phyloP scores from a whole-genome alignment of 2,888 invertebrate genomes.

The Drosophila austrosaltans region DNA sequence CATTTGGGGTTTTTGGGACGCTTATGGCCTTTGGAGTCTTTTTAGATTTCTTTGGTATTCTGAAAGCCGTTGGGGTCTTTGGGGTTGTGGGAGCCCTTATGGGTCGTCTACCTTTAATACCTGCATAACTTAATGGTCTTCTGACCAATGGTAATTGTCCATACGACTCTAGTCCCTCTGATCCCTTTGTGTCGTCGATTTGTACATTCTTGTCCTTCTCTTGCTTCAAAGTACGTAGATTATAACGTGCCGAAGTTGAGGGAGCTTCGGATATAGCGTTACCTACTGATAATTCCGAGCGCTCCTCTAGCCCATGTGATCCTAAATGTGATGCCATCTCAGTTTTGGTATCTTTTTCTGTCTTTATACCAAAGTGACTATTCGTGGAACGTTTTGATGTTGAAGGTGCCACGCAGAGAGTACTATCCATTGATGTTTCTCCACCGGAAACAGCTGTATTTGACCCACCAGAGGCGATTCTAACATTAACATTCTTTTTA shows the following conservation, averaged over 20 bases:
- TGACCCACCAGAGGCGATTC: background rate
- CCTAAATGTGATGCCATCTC: background rate
- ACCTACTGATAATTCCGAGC: background rate
- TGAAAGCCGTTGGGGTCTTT: background rate
- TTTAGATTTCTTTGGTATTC: background rate
- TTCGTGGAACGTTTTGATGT: background rate
- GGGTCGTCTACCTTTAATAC: background rate
- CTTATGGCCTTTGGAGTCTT: background rate
- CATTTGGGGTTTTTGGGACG: background rate
- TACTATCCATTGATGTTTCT: background rate
- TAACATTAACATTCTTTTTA: background rate
- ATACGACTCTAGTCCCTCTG: background rate
- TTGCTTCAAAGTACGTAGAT: background rate
- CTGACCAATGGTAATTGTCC: background rate
- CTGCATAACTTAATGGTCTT: background rate
- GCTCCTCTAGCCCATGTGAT: too few relatives aligned
- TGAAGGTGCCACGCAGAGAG: background rate
- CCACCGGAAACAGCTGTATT: background rate
- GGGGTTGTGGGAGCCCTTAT: background rate
- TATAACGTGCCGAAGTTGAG: background rate
- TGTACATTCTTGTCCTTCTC: background rate
- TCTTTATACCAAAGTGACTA: background rate
- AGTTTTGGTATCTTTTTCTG: background rate
- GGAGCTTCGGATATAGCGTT: background rate
- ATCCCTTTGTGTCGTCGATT: background rate